Conservation (phyloP, 2,113 vertebrate genomes). For the Notiomystis cincta region DNA sequence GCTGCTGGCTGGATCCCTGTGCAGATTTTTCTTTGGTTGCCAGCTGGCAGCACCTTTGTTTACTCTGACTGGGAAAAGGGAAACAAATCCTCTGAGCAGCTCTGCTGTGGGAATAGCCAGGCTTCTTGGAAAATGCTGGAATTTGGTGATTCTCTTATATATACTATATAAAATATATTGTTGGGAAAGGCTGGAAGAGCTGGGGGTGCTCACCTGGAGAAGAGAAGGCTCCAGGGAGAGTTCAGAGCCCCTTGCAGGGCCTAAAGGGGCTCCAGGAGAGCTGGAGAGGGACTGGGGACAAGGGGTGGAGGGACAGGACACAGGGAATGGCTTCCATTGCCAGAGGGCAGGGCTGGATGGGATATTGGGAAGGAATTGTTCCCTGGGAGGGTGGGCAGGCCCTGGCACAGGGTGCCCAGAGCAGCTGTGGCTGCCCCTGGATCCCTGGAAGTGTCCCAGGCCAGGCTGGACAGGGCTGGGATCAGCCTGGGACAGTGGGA, state of each 20-base stretch:
- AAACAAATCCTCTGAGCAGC: neutral
- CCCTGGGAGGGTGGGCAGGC: neutral
- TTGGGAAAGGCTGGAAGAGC: neutral
- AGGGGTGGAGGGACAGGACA: neutral
- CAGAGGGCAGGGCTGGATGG: neutral
- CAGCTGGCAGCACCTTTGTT: neutral
- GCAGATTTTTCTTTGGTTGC: neutral
- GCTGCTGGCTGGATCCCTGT: neutral
- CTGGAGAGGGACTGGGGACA: neutral
- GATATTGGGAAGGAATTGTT: neutral
- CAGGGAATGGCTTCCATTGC: neutral
- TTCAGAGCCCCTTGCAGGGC: rapidly evolving
- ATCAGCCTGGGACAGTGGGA: neutral
- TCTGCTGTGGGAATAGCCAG: neutral
- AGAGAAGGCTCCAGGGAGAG: rapidly evolving
- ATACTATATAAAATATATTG: neutral
- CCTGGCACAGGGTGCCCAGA: neutral
- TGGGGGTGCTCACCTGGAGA: neutral
- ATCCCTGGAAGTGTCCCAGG: neutral
- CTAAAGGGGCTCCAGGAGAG: neutral
- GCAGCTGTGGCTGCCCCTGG: neutral
- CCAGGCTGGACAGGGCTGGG: neutral
- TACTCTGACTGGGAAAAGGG: neutral
- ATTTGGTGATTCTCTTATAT: neutral
- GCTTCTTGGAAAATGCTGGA: neutral